Evolutionary conservation across 1,140 invertebrate genomes (phyloP), one percentile per base, ranked within the genome.

Genomic region (Diorhabda sublineata): DNA sequence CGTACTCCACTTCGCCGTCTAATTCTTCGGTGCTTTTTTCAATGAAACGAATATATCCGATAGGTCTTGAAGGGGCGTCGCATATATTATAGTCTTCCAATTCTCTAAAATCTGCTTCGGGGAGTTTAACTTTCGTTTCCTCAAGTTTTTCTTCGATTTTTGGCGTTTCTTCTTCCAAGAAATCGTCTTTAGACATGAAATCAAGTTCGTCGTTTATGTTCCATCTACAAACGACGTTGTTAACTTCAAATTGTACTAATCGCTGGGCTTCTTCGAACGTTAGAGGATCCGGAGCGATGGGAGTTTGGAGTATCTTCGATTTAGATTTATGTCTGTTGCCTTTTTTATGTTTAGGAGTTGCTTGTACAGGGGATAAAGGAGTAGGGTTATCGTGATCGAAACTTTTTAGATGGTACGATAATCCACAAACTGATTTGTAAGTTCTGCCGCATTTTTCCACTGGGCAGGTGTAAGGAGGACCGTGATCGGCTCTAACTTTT

Each of bases 1-100:
- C 97, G 87, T 98, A 98, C 80, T 99, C 97, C 3, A 98, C 89
- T 76, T 95, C 92, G 70, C 90, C 92, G 84, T 98, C 96, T 58
- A 98, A 83, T 81, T 98, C 96, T 81, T 99, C 96, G 4, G 89
- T 88, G 59, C 93, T 94, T 77, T 96, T 95, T 81, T 99, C 97
- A 79, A 98, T 97, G 81, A 97, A 98, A 73, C 93, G 85, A 57
- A 92, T 90, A 79, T 95, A 96, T 7, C 91, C 89, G 81, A 91
- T 89, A 5, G 92, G 90, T 72, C 91, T 83, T 3, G 90, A 82
- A 69, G 93, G 90, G 6, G 92, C 92, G 83, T 94, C 92, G 72
- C 89, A 87, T 69, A 93, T 88, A 74, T 87, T 85, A 80, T 93
- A 94, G 77, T 91, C 88, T 47, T 90, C 86, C 44, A 95, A 81